phyloP scores from a whole-genome alignment of 2,113 vertebrate species.

The Otocyon megalotis region DNA sequence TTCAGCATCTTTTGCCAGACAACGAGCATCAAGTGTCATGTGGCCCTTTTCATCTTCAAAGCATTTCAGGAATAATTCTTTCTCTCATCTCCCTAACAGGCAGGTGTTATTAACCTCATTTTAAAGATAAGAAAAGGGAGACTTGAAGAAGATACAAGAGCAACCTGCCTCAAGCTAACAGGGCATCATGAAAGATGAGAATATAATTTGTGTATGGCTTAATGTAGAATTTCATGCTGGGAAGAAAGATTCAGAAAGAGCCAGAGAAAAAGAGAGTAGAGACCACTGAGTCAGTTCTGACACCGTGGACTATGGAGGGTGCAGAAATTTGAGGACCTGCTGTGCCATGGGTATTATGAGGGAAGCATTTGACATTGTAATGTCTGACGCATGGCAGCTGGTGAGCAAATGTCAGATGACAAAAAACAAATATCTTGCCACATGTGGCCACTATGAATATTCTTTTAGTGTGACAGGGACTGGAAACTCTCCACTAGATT shows the following conservation, averaged over 20 bases:
- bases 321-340: not conserved
- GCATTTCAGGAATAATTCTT: slow-evolving; percentile 60
- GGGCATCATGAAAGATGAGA: not conserved
- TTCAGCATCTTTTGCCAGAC: not conserved
- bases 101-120: slow-evolving; percentile 70
- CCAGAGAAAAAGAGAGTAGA: not conserved
- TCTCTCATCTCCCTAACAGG: not conserved
- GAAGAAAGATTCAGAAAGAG: not conserved
- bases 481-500: not conserved
- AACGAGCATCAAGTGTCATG: not conserved
- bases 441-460: not conserved
- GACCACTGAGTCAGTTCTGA: not conserved
- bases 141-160: not conserved
- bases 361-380: not conserved
- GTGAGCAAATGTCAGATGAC: not conserved
- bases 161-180: slow-evolving; percentile 30
- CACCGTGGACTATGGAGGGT: not conserved
- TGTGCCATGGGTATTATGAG: not conserved
- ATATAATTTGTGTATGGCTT: slow-evolving; percentile 35
- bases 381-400: not conserved
- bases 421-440: not conserved
- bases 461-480: not conserved
- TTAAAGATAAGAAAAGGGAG: slow-evolving; percentile 74
- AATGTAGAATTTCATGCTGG: slow-evolving; percentile 24
- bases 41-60: slow-evolving; percentile 72